Evolutionary conservation across 2,797 vertebrate genomes (phyloP).

Genomic region (Smutsia gigantea): DNA sequence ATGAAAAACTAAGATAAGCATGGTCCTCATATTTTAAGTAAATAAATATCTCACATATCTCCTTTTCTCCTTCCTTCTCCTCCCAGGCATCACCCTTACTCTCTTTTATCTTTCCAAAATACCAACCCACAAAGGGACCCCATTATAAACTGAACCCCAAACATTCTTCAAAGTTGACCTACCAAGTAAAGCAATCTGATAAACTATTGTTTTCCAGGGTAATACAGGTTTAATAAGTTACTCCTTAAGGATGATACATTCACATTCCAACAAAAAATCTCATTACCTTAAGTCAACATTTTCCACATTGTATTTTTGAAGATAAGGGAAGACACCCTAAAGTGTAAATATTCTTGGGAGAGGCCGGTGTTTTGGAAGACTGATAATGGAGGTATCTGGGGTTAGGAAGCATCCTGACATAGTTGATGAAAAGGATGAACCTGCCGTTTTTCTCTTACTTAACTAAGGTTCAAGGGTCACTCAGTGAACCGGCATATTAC

Average conservation of each 20-base stretch:
- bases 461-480: not conserved
- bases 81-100: not conserved
- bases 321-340: not conserved
- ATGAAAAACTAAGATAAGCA: not conserved
- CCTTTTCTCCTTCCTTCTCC: not conserved
- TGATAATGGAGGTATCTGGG: not conserved
- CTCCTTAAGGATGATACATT: not conserved
- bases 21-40: not conserved
- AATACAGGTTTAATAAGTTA: constrained; percentile 30
- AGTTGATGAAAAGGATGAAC: not conserved
- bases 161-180: not conserved
- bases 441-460: not conserved
- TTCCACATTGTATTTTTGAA: not conserved
- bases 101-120: not conserved
- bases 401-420: not conserved
- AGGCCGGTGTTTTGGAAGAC: not conserved
- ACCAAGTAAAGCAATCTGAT: not conserved
- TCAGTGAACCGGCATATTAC: not conserved
- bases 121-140: not conserved
- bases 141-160: not conserved
- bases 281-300: not conserved
- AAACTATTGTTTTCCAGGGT: not conserved
- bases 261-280: constrained; percentile 26
- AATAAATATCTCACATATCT: not conserved
- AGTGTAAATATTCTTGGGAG: not conserved